Percentiles rank a stretch among this genome's conserved stretches.
Conservation (phyloP, 2,797 vertebrate species). For the Oreochromis grahami region DNA sequence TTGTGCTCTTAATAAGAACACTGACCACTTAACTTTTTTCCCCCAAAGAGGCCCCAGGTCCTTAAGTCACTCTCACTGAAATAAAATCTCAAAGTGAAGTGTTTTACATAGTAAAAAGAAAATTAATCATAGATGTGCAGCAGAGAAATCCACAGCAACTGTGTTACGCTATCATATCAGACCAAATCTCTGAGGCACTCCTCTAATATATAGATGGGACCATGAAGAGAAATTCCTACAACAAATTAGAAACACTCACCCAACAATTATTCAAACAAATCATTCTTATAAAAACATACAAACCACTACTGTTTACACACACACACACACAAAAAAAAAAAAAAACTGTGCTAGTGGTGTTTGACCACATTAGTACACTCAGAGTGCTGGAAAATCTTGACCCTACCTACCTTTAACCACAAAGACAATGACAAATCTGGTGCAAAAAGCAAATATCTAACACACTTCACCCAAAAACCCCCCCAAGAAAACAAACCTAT, state of each 20-base stretch:
- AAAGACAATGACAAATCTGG: neutral
- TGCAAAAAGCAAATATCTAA: neutral
- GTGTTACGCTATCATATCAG: neutral
- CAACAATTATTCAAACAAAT: conserved; percentile 41
- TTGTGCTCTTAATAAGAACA: neutral
- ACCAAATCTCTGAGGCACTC: neutral
- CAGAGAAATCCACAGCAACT: neutral
- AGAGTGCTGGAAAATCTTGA: neutral
- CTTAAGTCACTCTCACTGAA: neutral
- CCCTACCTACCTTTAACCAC: neutral
- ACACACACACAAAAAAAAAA: too few species aligned
- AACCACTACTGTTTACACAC: conserved; percentile 35
- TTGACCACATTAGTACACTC: conserved; percentile 11
- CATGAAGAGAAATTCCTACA: neutral
- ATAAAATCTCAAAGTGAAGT: neutral
- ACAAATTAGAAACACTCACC: conserved; percentile 19
- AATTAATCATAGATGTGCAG: neutral
- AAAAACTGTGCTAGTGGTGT: neutral
- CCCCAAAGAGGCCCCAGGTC: neutral
- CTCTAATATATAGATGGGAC: neutral
- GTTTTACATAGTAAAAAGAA: neutral
- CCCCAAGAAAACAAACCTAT: neutral
- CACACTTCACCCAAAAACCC: neutral
- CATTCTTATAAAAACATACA: conserved; percentile 34
- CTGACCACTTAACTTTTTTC: neutral